Percentiles rank a stretch among this genome's conserved stretches.
Evolutionary conservation across 1,140 invertebrate genomes (phyloP).

Genomic region (Choristoneura fumiferana): DNA sequence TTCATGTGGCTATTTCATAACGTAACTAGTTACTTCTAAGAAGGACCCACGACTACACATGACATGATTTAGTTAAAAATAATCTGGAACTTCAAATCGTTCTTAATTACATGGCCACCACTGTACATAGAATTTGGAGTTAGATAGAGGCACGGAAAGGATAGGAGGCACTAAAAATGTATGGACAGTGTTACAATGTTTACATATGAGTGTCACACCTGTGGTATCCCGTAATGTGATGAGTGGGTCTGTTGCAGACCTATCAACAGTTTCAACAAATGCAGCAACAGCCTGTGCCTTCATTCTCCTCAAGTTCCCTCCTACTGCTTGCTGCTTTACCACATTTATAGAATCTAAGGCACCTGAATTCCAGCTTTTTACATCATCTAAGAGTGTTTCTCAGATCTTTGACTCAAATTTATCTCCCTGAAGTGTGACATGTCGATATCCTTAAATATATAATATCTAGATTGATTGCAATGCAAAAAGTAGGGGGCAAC

Average conservation of each 20-base stretch:
- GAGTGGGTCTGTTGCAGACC: conserved; percentile 63
- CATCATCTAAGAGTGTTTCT: conserved; percentile 50
- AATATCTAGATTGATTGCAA: conserved; percentile 18
- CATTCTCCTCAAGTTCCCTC: conserved; percentile 45
- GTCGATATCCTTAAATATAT: conserved; percentile 56
- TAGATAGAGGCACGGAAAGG: no score
- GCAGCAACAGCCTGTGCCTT: conserved; percentile 61
- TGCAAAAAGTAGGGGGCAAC: no score
- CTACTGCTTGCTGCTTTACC: conserved; percentile 55
- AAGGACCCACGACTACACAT: no score
- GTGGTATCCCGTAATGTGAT: conserved; percentile 59
- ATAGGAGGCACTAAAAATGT: no score
- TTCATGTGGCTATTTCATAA: no score
- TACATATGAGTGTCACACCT: conserved; percentile 35
- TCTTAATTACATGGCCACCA: no score
- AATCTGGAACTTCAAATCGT: no score
- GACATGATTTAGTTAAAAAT: no score
- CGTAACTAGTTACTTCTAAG: no score
- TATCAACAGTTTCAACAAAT: conserved; percentile 62
- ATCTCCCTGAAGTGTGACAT: conserved; percentile 48
- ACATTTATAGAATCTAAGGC: conserved; percentile 52
- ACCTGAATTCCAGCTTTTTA: conserved; percentile 39
- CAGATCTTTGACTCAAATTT: conserved; percentile 62
- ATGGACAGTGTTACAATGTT: no score
- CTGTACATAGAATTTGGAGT: no score